Conservation (phyloP, 2,797 vertebrate genomes). For the Spea hammondii region DNA sequence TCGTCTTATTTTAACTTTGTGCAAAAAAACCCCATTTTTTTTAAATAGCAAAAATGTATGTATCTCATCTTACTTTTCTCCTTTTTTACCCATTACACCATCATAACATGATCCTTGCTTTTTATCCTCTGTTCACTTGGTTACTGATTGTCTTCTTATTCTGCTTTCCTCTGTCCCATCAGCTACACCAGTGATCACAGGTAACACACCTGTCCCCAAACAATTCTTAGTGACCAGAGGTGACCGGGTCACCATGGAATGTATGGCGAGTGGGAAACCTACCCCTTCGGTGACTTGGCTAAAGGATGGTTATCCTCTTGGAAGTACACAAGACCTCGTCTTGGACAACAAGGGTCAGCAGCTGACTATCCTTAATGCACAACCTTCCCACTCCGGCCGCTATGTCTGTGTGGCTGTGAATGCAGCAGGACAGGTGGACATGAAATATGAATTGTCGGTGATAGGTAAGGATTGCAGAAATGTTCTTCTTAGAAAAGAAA, state of each 20-base stretch:
- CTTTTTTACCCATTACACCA: not conserved
- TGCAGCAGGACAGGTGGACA: slow-evolving; percentile 52
- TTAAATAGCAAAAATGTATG: too few relatives aligned
- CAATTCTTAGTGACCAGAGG: slow-evolving; percentile 58
- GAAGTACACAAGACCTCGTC: not conserved
- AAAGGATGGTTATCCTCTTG: slow-evolving; percentile 55
- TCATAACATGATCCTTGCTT: not conserved
- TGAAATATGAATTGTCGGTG: slow-evolving; percentile 61
- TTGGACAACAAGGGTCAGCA: slow-evolving; percentile 45
- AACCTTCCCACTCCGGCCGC: slow-evolving; percentile 53
- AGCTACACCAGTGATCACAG: slow-evolving; percentile 55
- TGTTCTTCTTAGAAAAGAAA: not conserved
- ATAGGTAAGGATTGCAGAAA: slow-evolving; percentile 59
- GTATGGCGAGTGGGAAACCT: slow-evolving; percentile 52
- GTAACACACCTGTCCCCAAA: not conserved
- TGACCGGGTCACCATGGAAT: slow-evolving; percentile 56
- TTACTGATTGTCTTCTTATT: not conserved
- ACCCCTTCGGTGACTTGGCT: slow-evolving; percentile 56
- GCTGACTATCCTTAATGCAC: slow-evolving; percentile 56
- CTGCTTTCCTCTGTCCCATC: not conserved
- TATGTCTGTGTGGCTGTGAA: slow-evolving; percentile 64
- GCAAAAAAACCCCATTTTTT: too few relatives aligned
- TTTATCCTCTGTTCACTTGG: not conserved
- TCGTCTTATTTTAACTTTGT: too few relatives aligned
- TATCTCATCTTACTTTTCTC: not conserved